Base-by-base conservation (phyloP, 1,140 invertebrate species). In the Epicauta chinensis region DNA sequence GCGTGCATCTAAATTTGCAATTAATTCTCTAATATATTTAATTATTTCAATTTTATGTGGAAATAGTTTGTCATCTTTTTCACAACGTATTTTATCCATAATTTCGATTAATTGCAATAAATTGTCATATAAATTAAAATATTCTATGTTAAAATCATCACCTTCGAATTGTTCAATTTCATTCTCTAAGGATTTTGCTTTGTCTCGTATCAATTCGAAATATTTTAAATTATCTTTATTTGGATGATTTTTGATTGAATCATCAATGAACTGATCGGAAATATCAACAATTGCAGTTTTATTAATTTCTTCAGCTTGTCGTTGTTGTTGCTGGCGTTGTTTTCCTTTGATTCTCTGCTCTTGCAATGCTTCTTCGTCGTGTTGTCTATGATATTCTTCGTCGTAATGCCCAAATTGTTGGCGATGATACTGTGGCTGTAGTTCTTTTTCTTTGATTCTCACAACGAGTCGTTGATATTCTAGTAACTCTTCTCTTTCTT, bases 111-210 rank as follows among this genome's bases (percentile, higher is more conserved):
- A 30, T 43, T 47, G 37, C 37, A 34, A 48, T 7, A 59, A 43
- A 44, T 41, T 59, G 36, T 59, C 53, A 23, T 59, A 49, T 11
- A 59, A 41, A n/a, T 45, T 43, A 37, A 51, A 56, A 35, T 44
- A 48, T 23, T 56, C 43, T 12, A 42, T 46, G n/a, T n/a, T n/a
- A 11, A 49, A 55, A 23, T 48, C 31, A 35, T 49, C 38, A 10
- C 42, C 16, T 17, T 6, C 9, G 23, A 59, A 59, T 2, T 43
- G 13, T 40, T 40, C 13, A 3, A 59, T 39, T 12, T 44, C 14
- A 9, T 36, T 23, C 9, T 46, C 34, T 16, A 59, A 59, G 6
- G 11, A 23, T 32, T 39, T 15, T 1, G 53, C 49, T 16, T 23
- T 23, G 7, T 23, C 23, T 3, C 4, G 7, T 5, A 23, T 23